Evolutionary conservation across 2,797 vertebrate species (phyloP).

Genomic region (Phalanger gymnotis): DNA sequence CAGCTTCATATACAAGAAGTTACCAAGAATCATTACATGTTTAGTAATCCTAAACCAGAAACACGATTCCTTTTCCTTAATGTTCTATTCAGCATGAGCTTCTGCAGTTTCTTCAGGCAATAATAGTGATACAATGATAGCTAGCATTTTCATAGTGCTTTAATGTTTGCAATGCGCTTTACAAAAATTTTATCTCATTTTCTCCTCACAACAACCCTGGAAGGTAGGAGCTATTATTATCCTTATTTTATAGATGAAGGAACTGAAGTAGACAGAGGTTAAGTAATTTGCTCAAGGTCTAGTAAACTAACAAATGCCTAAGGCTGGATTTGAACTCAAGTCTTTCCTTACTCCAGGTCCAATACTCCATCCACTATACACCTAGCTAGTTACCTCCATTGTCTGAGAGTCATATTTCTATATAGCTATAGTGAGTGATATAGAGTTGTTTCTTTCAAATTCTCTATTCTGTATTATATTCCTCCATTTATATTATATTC

Average conservation of each 20-base stretch:
- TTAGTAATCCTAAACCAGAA: background rate
- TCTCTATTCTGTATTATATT: background rate
- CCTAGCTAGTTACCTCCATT: background rate
- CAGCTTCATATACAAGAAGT: background rate
- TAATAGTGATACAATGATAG: background rate
- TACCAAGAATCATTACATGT: background rate
- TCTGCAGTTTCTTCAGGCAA: background rate
- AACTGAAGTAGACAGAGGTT: background rate
- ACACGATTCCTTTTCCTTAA: background rate
- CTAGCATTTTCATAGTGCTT: background rate
- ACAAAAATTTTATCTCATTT: background rate
- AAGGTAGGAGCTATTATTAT: background rate
- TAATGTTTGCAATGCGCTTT: background rate
- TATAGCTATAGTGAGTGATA: background rate
- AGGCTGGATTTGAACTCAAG: background rate
- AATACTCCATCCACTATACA: background rate
- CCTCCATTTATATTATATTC: background rate
- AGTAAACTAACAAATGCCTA: background rate
- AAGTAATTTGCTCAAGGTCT: background rate
- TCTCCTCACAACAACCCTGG: background rate
- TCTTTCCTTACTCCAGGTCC: background rate
- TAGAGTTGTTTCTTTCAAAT: background rate
- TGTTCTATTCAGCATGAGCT: background rate
- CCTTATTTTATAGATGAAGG: background rate
- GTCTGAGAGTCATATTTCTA: background rate